Evolutionary conservation across 2,113 vertebrate species (phyloP), one percentile per base, ranked within the genome.

Genomic region (Siphamia tubifer): DNA sequence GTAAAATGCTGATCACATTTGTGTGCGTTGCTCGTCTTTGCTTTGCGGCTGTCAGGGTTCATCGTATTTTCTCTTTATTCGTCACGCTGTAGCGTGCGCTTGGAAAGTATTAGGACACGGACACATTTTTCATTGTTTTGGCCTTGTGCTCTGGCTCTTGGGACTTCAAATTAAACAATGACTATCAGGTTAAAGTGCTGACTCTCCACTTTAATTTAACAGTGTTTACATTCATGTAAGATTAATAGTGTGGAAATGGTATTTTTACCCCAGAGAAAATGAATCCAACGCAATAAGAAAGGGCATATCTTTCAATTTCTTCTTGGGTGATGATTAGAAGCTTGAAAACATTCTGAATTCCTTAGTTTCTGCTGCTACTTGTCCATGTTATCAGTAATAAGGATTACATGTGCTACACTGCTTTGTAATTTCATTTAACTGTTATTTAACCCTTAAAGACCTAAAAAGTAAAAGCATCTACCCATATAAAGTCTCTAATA

Each of bases 61-160:
- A 42, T 51, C 9, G 25, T 30, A 48, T 64, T 80, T 67, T 45
- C 32, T 34, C 31, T 56, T 66, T 74, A 63, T 61, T 49, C 5
- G 12, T 42, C n/a, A 5, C 15, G 57, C 39, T 67, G 32, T 47
- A 17, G 5, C 21, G 25, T 8, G 7, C 12, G 1, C 44, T 66
- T 51, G 39, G 19, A 60, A 72, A 13, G 64, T 54, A 68, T 65
- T 31, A 49, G 36, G 32, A 51, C 44, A 51, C 40, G 17, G 31
- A 48, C 52, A 51, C 15, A 67, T 68, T 60, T 64, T 54, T 43
- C 43, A 60, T 21, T 81, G 40, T 63, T 55, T 64, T 70, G 49
- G 40, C 44, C 57, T 25, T 20, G 23, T 25, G 27, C 28, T 57
- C 31, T 13, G 4, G 27, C 38, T 24, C 32, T 55, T 57, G 75